Evolutionary conservation across 2,888 invertebrate species (phyloP).

Genomic region (Chalcosyrphus nemorum): DNA sequence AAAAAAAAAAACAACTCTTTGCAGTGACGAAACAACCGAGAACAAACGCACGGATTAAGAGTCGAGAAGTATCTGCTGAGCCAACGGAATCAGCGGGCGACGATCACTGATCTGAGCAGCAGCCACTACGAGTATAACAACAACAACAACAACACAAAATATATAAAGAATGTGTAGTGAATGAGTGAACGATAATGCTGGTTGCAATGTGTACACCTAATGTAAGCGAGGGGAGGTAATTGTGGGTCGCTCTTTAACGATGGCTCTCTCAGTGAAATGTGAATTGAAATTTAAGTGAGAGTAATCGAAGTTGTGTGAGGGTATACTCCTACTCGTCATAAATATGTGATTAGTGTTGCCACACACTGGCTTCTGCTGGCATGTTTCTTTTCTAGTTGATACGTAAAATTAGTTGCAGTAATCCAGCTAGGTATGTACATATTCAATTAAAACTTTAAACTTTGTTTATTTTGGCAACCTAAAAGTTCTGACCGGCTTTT

Average conservation of each 20-base stretch:
- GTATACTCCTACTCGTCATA: neutral
- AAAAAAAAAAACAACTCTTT: constrained; percentile 17
- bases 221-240: constrained; percentile 3
- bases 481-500: too few relatives aligned
- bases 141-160: too few relatives aligned
- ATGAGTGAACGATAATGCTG: constrained; percentile 3
- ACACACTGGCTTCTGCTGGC: neutral
- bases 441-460: too few relatives aligned
- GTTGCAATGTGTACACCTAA: constrained; percentile 2
- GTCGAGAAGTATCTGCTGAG: constrained; percentile 61
- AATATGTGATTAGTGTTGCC: constrained; percentile 32
- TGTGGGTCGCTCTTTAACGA: constrained; percentile 29
- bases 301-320: neutral
- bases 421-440: too few relatives aligned
- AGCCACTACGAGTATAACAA: constrained; percentile 16
- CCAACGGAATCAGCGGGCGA: constrained; percentile 50
- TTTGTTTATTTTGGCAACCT: too few relatives aligned
- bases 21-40: constrained; percentile 33
- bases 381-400: neutral
- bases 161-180: too few relatives aligned
- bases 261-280: constrained; percentile 40
- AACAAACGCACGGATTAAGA: constrained; percentile 63
- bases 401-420: too few relatives aligned
- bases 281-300: constrained; percentile 46
- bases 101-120: constrained; percentile 65